A percentile compares a stretch with the other conserved stretches of the same genome.
These are phyloP conservation scores for Pteronotus mesoamericanus DNA, from an alignment of 2,797 vertebrate species.

Conservation along the genomic window DNA sequence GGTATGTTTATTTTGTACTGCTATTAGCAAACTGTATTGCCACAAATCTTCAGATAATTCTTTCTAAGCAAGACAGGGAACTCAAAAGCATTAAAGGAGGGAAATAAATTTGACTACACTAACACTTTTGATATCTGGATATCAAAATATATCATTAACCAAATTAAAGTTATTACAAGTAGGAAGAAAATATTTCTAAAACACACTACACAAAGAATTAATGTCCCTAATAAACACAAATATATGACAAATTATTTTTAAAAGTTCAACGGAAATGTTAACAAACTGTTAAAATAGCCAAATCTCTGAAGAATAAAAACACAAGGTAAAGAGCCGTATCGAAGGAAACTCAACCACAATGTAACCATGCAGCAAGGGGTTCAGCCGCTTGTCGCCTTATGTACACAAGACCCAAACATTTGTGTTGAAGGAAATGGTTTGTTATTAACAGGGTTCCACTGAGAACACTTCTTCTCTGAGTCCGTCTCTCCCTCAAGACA, in stretches of 20 bases:
- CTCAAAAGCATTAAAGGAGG: not conserved
- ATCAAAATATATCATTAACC: conserved; percentile 18
- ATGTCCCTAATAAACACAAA: not conserved
- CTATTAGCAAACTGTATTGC: conserved; percentile 61
- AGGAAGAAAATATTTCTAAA: not conserved
- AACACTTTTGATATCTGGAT: not conserved
- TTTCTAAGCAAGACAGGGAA: conserved; percentile 38
- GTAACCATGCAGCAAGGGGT: not conserved
- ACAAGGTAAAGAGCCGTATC: not conserved
- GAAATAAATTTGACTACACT: conserved; percentile 32
- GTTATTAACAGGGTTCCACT: not conserved
- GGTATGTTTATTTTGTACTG: conserved; percentile 63
- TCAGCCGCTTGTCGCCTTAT: not conserved
- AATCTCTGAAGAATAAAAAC: conserved; percentile 18
- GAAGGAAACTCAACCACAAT: not conserved
- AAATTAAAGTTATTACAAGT: conserved; percentile 25
- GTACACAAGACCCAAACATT: not conserved
- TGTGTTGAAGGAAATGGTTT: not conserved
- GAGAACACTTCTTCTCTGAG: not conserved
- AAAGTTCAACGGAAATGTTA: not conserved
- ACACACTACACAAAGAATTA: not conserved
- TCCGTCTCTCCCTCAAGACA: not conserved
- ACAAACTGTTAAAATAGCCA: not conserved
- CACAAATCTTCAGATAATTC: conserved; percentile 66
- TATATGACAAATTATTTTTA: not conserved